phyloP scores from a whole-genome alignment of 2,797 vertebrate genomes.

The Oophaga sylvatica region DNA sequence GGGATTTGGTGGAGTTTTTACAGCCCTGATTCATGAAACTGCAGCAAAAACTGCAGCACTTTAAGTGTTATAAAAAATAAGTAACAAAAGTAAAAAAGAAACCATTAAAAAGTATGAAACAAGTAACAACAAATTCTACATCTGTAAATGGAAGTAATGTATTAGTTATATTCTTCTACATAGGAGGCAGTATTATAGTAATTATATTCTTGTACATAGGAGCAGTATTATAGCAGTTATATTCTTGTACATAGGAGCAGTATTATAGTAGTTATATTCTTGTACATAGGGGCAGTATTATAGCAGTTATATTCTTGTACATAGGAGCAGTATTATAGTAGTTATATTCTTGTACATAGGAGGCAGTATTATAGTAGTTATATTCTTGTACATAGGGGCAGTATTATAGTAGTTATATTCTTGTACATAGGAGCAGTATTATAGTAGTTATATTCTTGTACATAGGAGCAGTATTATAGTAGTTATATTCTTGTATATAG shows the following conservation, averaged over 20 bases:
- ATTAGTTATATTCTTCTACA: not conserved
- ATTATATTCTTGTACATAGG: constrained; percentile 21
- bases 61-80: no score
- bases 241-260: not conserved
- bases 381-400: constrained; percentile 7
- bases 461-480: constrained; percentile 4
- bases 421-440: not conserved
- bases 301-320: not conserved
- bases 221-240: not conserved
- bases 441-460: no score
- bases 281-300: constrained; percentile 7
- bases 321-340: no score
- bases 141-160: not conserved
- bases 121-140: no score
- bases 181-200: not conserved
- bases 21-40: no score
- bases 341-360: constrained; percentile 21
- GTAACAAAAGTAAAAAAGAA: no score
- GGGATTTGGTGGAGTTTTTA: no score
- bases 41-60: no score
- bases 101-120: no score
- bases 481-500: constrained; percentile 16
- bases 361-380: constrained; percentile 1
- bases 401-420: constrained; percentile 15
- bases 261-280: no score